Conservation (phyloP, 2,797 vertebrate genomes). For the Sparidentex hasta region DNA sequence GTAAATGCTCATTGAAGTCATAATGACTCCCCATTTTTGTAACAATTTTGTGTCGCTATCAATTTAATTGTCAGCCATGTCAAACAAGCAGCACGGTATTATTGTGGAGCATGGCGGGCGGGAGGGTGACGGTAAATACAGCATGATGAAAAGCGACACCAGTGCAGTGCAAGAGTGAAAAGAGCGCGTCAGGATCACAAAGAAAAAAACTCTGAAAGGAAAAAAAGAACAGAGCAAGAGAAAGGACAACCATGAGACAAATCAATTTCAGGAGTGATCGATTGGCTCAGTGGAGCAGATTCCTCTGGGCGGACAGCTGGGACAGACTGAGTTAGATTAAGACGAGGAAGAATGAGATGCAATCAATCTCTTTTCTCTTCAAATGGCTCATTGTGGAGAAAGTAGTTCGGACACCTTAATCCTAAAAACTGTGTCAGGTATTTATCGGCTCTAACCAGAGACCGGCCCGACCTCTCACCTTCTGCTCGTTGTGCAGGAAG, state of each 20-base stretch:
- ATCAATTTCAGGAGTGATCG: slow-evolving; percentile 63
- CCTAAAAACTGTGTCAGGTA: not conserved
- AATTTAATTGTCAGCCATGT: slow-evolving; percentile 27
- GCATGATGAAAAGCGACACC: slow-evolving; percentile 41
- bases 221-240: slow-evolving; percentile 32
- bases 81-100: slow-evolving; percentile 15
- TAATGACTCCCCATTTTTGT: not conserved
- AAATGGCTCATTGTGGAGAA: slow-evolving; percentile 6
- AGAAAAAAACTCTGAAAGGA: slow-evolving; percentile 17
- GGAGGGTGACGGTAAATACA: slow-evolving; percentile 17
- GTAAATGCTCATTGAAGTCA: slow-evolving; percentile 1
- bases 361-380: slow-evolving; percentile 21
- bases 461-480: slow-evolving; percentile 75
- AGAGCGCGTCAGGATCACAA: slow-evolving; percentile 31
- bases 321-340: slow-evolving; percentile 34
- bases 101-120: not conserved
- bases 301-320: slow-evolving; percentile 58
- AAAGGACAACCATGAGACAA: slow-evolving; percentile 42
- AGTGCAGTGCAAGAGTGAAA: slow-evolving; percentile 14
- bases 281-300: slow-evolving; percentile 48
- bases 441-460: not conserved
- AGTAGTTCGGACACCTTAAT: not conserved
- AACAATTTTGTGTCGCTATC: not conserved
- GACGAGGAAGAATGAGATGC: slow-evolving; percentile 1
- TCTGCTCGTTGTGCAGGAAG: slow-evolving; percentile 94